Percentiles rank a stretch among this genome's conserved stretches.
These are phyloP conservation scores for Natator depressus DNA, from an alignment of 2,113 vertebrate species.

Conservation along the genomic window DNA sequence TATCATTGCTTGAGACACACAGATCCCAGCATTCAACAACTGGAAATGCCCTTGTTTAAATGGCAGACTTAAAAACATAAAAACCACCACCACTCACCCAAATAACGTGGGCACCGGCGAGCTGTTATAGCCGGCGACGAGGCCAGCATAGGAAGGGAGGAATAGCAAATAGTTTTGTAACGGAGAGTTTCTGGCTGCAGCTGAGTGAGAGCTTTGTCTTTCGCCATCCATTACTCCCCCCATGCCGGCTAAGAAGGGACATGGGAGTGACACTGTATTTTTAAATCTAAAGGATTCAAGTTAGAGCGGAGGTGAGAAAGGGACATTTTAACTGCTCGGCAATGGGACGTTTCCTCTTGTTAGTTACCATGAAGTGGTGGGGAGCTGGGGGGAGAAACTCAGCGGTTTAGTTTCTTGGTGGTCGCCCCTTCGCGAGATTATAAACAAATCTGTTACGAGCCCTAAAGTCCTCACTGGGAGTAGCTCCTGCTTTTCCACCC, in stretches of 20 bases:
- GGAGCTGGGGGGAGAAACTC: not conserved
- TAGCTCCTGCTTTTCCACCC: constrained; percentile 26
- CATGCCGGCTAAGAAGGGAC: not conserved
- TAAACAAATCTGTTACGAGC: constrained; percentile 47
- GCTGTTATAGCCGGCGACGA: not conserved
- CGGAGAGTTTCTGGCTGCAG: not conserved
- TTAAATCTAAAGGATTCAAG: not conserved
- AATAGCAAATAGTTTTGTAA: fast-evolving
- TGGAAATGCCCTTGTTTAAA: not conserved
- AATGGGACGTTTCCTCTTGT: not conserved
- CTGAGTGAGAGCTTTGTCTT: not conserved
- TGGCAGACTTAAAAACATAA: not conserved
- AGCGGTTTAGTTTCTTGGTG: constrained; percentile 38
- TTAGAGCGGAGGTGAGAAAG: not conserved
- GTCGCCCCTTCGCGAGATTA: constrained; percentile 60
- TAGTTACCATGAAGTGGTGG: not conserved
- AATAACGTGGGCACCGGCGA: too few relatives aligned
- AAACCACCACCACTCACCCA: too few relatives aligned
- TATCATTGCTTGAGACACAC: not conserved
- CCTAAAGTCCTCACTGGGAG: constrained; percentile 30
- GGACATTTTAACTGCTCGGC: not conserved
- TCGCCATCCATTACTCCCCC: fast-evolving
- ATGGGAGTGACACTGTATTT: not conserved
- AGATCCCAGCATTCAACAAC: not conserved
- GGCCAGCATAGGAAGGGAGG: too few relatives aligned